phyloP scores from a whole-genome alignment of 2,113 vertebrate genomes.

The Pristiophorus japonicus region DNA sequence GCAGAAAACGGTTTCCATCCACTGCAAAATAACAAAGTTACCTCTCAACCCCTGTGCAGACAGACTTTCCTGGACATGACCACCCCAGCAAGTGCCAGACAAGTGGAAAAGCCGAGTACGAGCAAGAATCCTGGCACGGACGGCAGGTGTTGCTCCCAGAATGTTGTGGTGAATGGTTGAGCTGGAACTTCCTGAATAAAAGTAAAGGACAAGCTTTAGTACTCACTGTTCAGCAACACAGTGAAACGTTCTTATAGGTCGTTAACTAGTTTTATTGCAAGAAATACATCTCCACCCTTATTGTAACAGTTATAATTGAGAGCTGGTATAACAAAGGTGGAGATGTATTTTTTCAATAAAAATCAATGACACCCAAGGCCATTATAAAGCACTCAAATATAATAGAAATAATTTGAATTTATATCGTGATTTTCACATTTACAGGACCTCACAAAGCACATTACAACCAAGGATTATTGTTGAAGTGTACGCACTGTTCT shows the following conservation, averaged over 20 bases:
- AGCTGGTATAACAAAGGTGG: not conserved
- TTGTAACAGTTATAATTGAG: not conserved
- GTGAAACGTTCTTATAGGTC: not conserved
- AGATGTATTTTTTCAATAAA: not conserved
- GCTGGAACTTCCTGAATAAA: not conserved
- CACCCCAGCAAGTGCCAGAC: not conserved
- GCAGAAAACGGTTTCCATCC: not conserved
- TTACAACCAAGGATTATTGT: not conserved
- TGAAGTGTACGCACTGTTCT: not conserved
- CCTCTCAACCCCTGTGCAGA: not conserved
- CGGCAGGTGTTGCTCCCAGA: slow-evolving; percentile 6
- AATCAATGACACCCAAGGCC: not conserved
- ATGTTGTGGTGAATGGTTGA: not conserved
- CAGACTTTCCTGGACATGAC: not conserved
- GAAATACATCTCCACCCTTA: not conserved
- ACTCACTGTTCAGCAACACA: not conserved
- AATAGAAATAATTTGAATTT: not conserved
- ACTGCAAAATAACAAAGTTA: not conserved
- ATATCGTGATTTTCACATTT: not conserved
- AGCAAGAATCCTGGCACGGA: not conserved
- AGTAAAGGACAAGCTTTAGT: not conserved
- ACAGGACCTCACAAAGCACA: not conserved
- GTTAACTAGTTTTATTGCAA: not conserved
- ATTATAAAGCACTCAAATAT: not conserved
- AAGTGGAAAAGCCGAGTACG: not conserved